These are phyloP conservation scores for Brachypteracias leptosomus DNA, from an alignment of 2,113 vertebrate genomes.

Conservation along the genomic window DNA sequence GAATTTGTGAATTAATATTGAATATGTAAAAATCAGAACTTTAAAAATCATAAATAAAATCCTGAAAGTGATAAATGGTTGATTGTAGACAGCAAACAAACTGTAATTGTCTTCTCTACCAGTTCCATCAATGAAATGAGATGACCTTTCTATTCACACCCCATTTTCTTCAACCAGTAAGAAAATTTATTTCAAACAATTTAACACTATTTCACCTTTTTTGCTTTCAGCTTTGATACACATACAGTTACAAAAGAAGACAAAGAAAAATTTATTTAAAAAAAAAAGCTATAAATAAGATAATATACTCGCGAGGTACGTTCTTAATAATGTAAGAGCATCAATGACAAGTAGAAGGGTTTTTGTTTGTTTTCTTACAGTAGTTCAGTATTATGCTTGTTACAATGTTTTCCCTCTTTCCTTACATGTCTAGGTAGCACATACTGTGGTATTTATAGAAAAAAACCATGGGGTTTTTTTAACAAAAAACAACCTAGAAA, in stretches of 20 bases:
- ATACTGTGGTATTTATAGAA: not conserved
- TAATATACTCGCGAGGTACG: not conserved
- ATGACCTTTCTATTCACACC: not conserved
- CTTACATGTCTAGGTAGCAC: not conserved
- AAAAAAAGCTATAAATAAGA: not conserved
- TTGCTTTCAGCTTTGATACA: not conserved
- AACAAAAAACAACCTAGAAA: not conserved
- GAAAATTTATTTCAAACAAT: not conserved
- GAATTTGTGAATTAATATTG: not conserved
- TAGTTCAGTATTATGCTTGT: not conserved
- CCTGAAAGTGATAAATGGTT: not conserved
- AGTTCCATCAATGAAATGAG: not conserved
- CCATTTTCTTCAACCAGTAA: not conserved
- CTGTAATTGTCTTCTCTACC: not conserved
- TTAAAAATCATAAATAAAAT: not conserved
- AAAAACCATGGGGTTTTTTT: not conserved
- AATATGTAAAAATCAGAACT: not conserved
- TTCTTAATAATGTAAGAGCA: not conserved
- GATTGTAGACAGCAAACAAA: not conserved
- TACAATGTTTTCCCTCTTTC: not conserved
- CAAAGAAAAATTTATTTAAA: not conserved
- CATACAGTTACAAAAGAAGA: not conserved
- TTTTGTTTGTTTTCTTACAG: not conserved
- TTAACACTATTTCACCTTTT: not conserved
- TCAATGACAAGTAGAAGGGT: not conserved